Base-by-base conservation (phyloP, 2,888 invertebrate genomes). In the Dasypolia templi region DNA sequence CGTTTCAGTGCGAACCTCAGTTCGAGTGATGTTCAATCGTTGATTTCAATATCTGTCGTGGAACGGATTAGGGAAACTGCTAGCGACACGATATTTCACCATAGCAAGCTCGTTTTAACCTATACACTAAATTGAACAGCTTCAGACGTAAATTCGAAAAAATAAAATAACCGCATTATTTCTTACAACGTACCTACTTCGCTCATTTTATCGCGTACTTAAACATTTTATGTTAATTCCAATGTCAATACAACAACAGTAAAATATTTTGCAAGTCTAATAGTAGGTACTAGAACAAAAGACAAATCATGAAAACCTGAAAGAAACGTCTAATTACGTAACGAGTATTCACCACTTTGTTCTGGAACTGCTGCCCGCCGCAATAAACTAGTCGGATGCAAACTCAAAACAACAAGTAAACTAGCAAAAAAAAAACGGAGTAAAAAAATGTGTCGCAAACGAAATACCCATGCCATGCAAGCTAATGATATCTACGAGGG, bases 401-500 rank as follows among this genome's bases (percentile, higher is more conserved):
- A 91, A 90, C 91, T 89, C 72, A 90, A 91, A 91, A 82, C 89
- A 92, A 92, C 87, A 91, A 88, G 85, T 89, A 93, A 88, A 89
- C 93, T 93, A 93, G 94, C 93, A 90, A 64, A 79, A 90, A 89
- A 88, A 91, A 92, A 91, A 92, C 91, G 89, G 87, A 89, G 86
- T 87, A 89, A 91, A 68, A 91, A 90, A 83, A 84, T 14, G 86
- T 89, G 89, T 89, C 90, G 92, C 91, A 94, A 93, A 91, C 88
- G 91, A 89, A 92, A 93, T 89, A 88, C 88, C 91, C 95, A 95
- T 95, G 95, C 95, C 95, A 96, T 95, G 95, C 95, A 95, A 93
- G 91, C 83, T 87, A 84, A 85, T 86, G 85, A 85, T 83, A 85
- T 85, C 87, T 86, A 85, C 84, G 84, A 83, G 83, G 85, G 87